These are phyloP conservation scores for Lepas anatifera DNA, from an alignment of 2,888 invertebrate genomes.

Conservation along the genomic window DNA sequence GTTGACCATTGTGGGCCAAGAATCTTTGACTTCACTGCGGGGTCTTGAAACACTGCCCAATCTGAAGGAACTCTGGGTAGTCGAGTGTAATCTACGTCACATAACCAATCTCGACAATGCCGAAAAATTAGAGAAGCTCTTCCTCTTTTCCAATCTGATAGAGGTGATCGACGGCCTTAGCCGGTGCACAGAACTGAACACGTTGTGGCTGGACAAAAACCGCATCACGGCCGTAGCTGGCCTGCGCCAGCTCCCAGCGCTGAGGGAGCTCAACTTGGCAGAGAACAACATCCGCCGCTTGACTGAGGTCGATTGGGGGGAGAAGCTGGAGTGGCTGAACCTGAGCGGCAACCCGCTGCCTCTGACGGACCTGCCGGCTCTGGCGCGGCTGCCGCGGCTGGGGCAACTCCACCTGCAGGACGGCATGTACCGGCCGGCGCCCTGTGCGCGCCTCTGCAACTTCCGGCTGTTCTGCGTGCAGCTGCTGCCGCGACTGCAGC, in stretches of 20 bases:
- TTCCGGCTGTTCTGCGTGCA: slow-evolving; percentile 1
- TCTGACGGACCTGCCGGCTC: background rate
- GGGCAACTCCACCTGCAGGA: background rate
- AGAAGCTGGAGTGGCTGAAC: background rate
- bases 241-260: background rate
- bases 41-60: background rate
- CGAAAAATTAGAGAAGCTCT: background rate
- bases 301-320: background rate
- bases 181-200: background rate
- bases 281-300: background rate
- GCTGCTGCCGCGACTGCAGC: slow-evolving; percentile 6
- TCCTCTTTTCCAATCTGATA: background rate
- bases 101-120: background rate
- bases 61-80: background rate
- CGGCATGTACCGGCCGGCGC: background rate
- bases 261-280: background rate
- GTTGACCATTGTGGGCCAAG: background rate
- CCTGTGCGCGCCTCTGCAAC: background rate
- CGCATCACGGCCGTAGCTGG: background rate
- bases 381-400: background rate
- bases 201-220: slow-evolving; percentile 4
- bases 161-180: background rate
- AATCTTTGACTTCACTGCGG: background rate
- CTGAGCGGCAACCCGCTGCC: slow-evolving; percentile 6
- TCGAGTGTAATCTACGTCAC: background rate